Conservation (phyloP, 2,888 invertebrate species). For the Epistrophe grossulariae region DNA sequence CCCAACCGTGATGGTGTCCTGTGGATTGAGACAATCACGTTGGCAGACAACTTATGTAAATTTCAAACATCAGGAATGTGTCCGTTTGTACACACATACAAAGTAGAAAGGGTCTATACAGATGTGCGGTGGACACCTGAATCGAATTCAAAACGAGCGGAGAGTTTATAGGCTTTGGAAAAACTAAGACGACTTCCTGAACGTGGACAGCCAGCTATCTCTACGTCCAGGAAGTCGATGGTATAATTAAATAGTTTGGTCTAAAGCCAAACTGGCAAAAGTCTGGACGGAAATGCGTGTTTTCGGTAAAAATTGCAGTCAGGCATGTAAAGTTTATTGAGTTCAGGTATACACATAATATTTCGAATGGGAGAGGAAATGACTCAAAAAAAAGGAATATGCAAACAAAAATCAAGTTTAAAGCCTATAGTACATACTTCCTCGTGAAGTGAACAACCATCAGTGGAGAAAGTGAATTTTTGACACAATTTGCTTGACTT, state of each 20-base stretch:
- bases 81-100: not conserved
- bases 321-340: slow-evolving; percentile 53
- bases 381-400: not conserved
- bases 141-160: not conserved
- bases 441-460: too few species aligned
- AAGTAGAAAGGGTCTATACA: not conserved
- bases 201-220: slow-evolving; percentile 65
- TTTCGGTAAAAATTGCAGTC: slow-evolving; percentile 51
- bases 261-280: slow-evolving; percentile 45
- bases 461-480: too few species aligned
- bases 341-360: not conserved
- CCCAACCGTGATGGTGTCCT: slow-evolving; percentile 44
- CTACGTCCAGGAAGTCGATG: slow-evolving; percentile 33
- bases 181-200: slow-evolving; percentile 56
- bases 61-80: slow-evolving; percentile 53
- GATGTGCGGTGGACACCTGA: slow-evolving; percentile 27
- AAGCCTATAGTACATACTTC: too few species aligned
- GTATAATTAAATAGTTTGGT: slow-evolving; percentile 59
- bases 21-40: slow-evolving; percentile 59
- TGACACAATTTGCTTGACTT: too few species aligned
- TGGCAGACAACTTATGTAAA: slow-evolving; percentile 73
- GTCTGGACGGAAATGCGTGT: slow-evolving; percentile 74
- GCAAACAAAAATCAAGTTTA: too few species aligned
- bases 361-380: not conserved
- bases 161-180: slow-evolving; percentile 28